These are phyloP conservation scores for Coranthus polyacanthus DNA, from an alignment of 2,797 vertebrate genomes.

Conservation along the genomic window DNA sequence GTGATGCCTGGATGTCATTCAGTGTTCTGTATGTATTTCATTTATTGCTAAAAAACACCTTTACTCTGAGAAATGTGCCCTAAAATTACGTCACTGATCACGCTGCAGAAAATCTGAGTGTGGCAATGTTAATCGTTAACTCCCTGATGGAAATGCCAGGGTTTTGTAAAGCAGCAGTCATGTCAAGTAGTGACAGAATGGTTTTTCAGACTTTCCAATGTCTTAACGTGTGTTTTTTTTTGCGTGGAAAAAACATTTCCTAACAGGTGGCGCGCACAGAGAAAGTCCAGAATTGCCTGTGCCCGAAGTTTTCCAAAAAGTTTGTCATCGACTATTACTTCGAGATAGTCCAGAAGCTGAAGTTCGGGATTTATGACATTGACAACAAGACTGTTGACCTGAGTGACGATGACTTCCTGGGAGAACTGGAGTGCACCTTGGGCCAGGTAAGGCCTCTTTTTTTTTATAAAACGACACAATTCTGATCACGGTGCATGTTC, in stretches of 20 bases:
- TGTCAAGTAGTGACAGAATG: neutral
- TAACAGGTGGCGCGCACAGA: slow-evolving; percentile 90
- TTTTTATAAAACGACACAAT: too few relatives aligned
- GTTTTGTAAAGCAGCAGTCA: slow-evolving; percentile 10
- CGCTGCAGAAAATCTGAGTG: too few relatives aligned
- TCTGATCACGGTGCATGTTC: too few relatives aligned
- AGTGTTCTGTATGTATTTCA: too few relatives aligned
- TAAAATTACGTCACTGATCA: too few relatives aligned
- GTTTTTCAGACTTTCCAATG: neutral
- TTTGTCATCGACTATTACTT: slow-evolving; percentile 95
- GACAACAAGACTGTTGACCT: slow-evolving; percentile 94
- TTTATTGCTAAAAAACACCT: too few relatives aligned
- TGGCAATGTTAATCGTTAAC: slow-evolving; percentile 37
- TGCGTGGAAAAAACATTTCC: slow-evolving; percentile 23
- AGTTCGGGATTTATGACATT: slow-evolving; percentile 94
- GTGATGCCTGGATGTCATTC: too few relatives aligned
- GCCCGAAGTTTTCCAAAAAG: slow-evolving; percentile 92
- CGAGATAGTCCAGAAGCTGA: slow-evolving; percentile 95
- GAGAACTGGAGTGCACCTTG: slow-evolving; percentile 92
- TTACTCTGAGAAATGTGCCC: too few relatives aligned
- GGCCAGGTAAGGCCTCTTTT: slow-evolving; percentile 78
- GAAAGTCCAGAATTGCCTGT: slow-evolving; percentile 92
- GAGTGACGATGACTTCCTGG: slow-evolving; percentile 95
- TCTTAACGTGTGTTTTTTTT: slow-evolving; percentile 8
- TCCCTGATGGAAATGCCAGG: neutral